Conservation (phyloP, 2,113 vertebrate genomes). For the Electrona antarctica region DNA sequence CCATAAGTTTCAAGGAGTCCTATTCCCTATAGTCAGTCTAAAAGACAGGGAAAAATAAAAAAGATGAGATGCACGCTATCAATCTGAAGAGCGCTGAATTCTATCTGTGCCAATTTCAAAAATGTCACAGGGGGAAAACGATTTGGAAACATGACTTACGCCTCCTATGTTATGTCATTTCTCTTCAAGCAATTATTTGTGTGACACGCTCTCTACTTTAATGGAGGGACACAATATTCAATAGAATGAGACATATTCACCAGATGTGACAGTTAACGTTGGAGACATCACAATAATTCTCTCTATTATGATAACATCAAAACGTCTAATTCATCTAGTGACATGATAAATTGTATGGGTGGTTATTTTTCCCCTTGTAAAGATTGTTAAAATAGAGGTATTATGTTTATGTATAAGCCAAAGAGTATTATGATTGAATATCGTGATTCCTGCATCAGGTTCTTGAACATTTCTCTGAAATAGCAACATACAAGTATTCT, state of each 20-base stretch:
- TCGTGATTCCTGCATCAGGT: conserved; percentile 16
- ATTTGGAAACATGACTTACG: conserved; percentile 64
- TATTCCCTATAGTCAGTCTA: conserved; percentile 5
- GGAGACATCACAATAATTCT: conserved; percentile 60
- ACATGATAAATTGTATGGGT: conserved; percentile 54
- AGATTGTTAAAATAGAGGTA: conserved; percentile 51
- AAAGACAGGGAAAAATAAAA: conserved; percentile 39
- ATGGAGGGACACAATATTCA: conserved; percentile 62
- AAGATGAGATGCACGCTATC: conserved; percentile 40
- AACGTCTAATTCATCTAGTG: conserved; percentile 58
- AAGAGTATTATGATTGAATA: conserved; percentile 47
- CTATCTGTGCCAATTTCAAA: conserved; percentile 63
- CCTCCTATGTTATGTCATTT: conserved; percentile 60
- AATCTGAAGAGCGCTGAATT: conserved; percentile 45
- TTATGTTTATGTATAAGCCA: conserved; percentile 52
- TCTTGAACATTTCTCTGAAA: conserved; percentile 17
- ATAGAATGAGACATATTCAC: conserved; percentile 62
- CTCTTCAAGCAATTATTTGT: conserved; percentile 69
- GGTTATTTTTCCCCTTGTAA: conserved; percentile 46
- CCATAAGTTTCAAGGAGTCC: conserved; percentile 35
- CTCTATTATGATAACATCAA: conserved; percentile 57
- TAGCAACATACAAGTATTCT: conserved; percentile 25
- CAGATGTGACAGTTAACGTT: conserved; percentile 66
- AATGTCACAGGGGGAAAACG: conserved; percentile 55
- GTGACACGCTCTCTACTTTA: conserved; percentile 61